Percentiles rank a stretch among this genome's conserved stretches.
phyloP scores from a whole-genome alignment of 53 echinoderm and acorn worm species.

The Holothuria leucospilota region DNA sequence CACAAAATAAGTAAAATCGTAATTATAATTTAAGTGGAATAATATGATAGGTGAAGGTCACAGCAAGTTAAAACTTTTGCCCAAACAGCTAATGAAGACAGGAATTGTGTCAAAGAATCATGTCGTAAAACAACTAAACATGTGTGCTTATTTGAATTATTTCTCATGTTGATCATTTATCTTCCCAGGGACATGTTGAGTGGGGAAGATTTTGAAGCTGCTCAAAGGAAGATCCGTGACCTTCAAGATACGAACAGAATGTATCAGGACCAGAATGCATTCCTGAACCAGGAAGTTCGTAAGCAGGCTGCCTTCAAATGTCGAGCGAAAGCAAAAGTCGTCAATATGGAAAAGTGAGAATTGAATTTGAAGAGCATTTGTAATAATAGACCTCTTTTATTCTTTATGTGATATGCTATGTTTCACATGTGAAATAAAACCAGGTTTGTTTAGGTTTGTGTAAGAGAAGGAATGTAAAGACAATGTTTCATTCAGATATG shows the following conservation, averaged over 20 bases:
- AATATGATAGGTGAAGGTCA: too few species aligned
- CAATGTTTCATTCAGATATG: too few species aligned
- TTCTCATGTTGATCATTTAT: neutral
- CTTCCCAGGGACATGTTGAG: constrained; percentile 77
- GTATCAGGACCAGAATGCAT: constrained; percentile 95
- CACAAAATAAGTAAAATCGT: too few species aligned
- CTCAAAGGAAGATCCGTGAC: constrained; percentile 80
- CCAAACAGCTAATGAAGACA: neutral
- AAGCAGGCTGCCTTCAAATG: constrained; percentile 83
- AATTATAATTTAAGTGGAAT: too few species aligned
- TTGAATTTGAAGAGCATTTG: neutral
- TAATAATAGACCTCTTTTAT: neutral
- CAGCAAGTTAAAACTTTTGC: too few species aligned
- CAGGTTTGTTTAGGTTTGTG: too few species aligned
- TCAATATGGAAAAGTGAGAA: constrained; percentile 72
- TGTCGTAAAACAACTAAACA: neutral
- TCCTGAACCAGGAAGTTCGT: constrained; percentile 89
- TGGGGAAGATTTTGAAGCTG: constrained; percentile 86
- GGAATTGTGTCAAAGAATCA: neutral
- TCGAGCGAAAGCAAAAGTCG: constrained; percentile 76
- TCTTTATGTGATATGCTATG: neutral
- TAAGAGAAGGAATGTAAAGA: too few species aligned
- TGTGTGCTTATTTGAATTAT: neutral
- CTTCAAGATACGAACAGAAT: constrained; percentile 89
- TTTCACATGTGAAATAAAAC: too few species aligned